phyloP scores from a whole-genome alignment of 2,113 vertebrate genomes.

The Symphodus melops region DNA sequence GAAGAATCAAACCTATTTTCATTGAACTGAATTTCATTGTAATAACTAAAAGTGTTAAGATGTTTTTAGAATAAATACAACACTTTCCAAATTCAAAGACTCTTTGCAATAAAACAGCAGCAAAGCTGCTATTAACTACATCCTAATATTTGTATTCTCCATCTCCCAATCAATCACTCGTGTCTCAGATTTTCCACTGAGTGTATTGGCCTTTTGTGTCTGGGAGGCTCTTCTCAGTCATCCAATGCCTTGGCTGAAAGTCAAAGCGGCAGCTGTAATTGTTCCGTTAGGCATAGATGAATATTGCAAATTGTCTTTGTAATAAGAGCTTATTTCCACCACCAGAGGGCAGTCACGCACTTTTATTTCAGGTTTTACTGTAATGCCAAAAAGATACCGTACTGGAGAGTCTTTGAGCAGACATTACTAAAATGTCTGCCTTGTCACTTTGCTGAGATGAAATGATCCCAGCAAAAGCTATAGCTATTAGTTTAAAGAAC shows the following conservation, averaged over 20 bases:
- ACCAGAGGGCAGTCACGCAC: slow-evolving; percentile 68
- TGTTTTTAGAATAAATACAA: too few species aligned
- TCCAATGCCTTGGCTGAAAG: slow-evolving; percentile 35
- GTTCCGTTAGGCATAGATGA: slow-evolving; percentile 44
- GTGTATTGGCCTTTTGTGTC: slow-evolving; percentile 43
- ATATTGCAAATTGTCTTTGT: neutral
- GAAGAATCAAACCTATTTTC: too few species aligned
- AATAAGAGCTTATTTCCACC: slow-evolving; percentile 24
- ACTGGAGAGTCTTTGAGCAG: neutral
- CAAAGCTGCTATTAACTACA: neutral
- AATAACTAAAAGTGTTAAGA: too few species aligned
- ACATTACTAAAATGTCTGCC: neutral
- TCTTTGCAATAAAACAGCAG: slow-evolving; percentile 1
- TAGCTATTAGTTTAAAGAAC: neutral
- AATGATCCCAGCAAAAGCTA: too few species aligned
- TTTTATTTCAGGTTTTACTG: neutral
- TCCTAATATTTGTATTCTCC: slow-evolving; percentile 6
- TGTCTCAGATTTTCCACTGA: slow-evolving; percentile 57
- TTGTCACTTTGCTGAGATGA: too few species aligned
- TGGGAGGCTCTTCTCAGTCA: slow-evolving; percentile 39
- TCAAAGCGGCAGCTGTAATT: slow-evolving; percentile 24
- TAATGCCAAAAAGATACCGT: neutral
- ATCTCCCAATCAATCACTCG: neutral
- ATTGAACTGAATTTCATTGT: too few species aligned
- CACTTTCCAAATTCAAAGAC: too few species aligned